Percentiles rank a stretch among this genome's conserved stretches.
phyloP scores from a whole-genome alignment of 2,888 invertebrate genomes.

The Mythimna vitellina region DNA sequence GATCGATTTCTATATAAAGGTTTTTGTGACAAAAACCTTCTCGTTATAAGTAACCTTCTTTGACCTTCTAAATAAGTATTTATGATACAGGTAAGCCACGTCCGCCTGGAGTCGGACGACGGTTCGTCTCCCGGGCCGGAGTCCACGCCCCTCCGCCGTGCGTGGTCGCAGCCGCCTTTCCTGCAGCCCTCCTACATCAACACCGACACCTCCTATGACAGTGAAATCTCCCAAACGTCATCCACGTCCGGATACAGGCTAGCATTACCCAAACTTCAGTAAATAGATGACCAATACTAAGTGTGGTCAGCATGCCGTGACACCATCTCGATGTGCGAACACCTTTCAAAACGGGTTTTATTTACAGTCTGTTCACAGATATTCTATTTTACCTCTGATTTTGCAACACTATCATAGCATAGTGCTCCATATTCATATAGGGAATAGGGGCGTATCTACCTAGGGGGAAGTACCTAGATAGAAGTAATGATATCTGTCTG shows the following conservation, averaged over 20 bases:
- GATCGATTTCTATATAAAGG: no score
- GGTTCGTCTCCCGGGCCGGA: conserved; percentile 83
- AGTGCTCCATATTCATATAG: not conserved
- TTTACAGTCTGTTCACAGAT: not conserved
- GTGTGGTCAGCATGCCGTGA: conserved; percentile 62
- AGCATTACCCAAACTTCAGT: conserved; percentile 75
- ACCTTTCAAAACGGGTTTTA: conserved; percentile 59
- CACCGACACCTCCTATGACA: conserved; percentile 95
- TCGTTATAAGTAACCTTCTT: no score
- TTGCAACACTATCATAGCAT: not conserved
- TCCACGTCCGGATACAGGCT: conserved; percentile 96
- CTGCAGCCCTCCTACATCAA: conserved; percentile 76
- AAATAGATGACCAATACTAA: conserved; percentile 64
- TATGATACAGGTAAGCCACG: conserved; percentile 71
- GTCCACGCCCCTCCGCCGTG: conserved; percentile 79
- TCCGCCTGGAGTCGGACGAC: conserved; percentile 83
- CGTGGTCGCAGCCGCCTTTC: conserved; percentile 83
- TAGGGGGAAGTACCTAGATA: no score
- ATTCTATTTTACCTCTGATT: not conserved
- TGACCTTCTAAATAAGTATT: not conserved
- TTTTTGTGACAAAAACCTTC: no score
- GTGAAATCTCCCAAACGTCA: conserved; percentile 95
- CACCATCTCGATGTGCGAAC: conserved; percentile 60
- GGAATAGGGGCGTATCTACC: no score
- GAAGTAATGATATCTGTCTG: no score